Conservation (phyloP, 2,888 invertebrate species). For the Ptycholaimellus sp. region DNA sequence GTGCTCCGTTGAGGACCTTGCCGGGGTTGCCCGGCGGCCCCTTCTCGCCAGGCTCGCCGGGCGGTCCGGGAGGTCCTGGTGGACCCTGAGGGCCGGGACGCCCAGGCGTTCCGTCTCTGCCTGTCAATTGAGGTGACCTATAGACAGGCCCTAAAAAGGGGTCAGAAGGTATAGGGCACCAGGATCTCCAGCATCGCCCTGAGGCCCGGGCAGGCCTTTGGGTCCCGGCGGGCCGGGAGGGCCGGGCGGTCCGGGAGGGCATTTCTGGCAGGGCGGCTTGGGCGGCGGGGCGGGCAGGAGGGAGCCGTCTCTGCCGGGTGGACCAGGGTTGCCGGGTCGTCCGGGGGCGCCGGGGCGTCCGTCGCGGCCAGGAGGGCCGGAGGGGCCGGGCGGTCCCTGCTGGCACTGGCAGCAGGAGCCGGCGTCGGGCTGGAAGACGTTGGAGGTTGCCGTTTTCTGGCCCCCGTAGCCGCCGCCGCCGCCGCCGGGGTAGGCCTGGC, state of each 20-base stretch:
- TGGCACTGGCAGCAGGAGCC: constrained; percentile 22
- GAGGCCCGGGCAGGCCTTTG: constrained; percentile 15
- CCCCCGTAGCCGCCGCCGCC: constrained; percentile 8
- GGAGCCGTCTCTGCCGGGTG: constrained; percentile 16
- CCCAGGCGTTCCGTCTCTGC: constrained; percentile 13
- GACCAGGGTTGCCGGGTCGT: constrained; percentile 19
- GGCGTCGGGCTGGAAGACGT: constrained; percentile 7
- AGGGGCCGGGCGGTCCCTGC: constrained; percentile 18
- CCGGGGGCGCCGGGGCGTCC: constrained; percentile 20
- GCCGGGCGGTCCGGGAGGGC: constrained; percentile 9
- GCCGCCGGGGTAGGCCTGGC: constrained; percentile 6
- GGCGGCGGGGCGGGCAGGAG: constrained; percentile 24
- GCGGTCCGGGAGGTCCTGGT: constrained; percentile 19
- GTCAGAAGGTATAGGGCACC: constrained; percentile 5
- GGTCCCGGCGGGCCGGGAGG: constrained; percentile 20
- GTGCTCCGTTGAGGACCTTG: constrained; percentile 15
- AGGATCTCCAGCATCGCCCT: constrained; percentile 17
- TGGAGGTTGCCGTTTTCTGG: constrained; percentile 9
- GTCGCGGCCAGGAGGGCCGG: constrained; percentile 16
- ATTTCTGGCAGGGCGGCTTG: constrained; percentile 24
- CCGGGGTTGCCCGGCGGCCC: constrained; percentile 14
- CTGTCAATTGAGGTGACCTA: background rate
- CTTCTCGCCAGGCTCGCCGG: constrained; percentile 12
- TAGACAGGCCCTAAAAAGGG: background rate
- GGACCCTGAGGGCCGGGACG: constrained; percentile 16